Conservation (phyloP, 1,140 invertebrate genomes). For the Microplitis mediator region DNA sequence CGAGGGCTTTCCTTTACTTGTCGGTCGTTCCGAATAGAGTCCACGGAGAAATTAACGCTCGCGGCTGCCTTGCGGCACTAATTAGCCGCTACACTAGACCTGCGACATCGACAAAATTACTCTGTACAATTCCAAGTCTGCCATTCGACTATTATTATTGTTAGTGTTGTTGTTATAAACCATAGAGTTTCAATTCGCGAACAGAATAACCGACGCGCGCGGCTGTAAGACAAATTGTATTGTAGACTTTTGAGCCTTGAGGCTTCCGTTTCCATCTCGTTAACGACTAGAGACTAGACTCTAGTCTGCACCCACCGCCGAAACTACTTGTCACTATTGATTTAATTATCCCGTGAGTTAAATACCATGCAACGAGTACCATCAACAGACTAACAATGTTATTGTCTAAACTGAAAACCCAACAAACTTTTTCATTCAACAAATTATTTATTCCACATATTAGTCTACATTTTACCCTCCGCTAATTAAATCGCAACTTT, state of each 20-base stretch:
- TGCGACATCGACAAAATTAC: slow-evolving; percentile 4
- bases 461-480: too few species aligned
- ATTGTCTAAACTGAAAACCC: neutral
- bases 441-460: too few species aligned
- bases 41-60: slow-evolving; percentile 28
- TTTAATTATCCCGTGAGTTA: neutral
- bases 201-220: neutral
- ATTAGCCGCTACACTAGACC: slow-evolving; percentile 10
- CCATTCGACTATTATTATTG: slow-evolving; percentile 1
- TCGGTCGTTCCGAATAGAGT: slow-evolving; percentile 17
- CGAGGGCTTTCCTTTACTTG: slow-evolving; percentile 1
- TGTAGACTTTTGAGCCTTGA: neutral
- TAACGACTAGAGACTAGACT: neutral
- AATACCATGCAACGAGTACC: neutral
- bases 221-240: too few species aligned
- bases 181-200: neutral
- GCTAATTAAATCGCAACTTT: too few species aligned
- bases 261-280: neutral
- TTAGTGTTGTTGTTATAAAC: too few species aligned
- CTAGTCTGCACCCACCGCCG: neutral
- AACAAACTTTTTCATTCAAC: too few species aligned
- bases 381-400: neutral
- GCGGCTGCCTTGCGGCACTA: slow-evolving; percentile 27
- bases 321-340: neutral
- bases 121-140: neutral